Percentiles rank a stretch among this genome's conserved stretches.
These are phyloP conservation scores for Tenualosa ilisha DNA, from an alignment of 2,797 vertebrate species.

Conservation along the genomic window DNA sequence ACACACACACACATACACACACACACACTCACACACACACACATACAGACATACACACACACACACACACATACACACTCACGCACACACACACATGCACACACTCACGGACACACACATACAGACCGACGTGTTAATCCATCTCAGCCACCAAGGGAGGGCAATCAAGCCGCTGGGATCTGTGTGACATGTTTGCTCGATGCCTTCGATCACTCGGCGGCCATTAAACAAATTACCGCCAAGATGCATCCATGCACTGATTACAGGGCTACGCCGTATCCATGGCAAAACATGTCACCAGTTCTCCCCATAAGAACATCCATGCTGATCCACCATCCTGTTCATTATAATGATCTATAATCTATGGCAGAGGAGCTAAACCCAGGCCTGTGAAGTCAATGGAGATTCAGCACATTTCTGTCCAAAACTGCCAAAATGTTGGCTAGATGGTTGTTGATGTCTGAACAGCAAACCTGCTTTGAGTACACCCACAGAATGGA, in stretches of 20 bases:
- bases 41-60: too few species aligned
- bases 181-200: conserved; percentile 10
- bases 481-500: background rate
- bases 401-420: background rate
- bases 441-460: background rate
- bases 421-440: background rate
- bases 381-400: background rate
- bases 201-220: background rate
- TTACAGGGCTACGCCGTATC: background rate
- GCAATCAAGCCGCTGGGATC: conserved; percentile 9
- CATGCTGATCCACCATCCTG: background rate
- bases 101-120: background rate
- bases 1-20: background rate
- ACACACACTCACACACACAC: background rate
- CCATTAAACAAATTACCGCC: conserved; percentile 20
- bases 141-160: background rate
- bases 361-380: background rate
- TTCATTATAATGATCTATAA: background rate
- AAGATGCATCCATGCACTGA: background rate
- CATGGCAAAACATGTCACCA: background rate
- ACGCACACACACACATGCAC: too few species aligned
- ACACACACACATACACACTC: background rate
- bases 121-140: background rate
- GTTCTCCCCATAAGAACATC: background rate
- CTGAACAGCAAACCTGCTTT: background rate